These are phyloP conservation scores for Myotis myotis DNA, from an alignment of 2,797 vertebrate species.

Conservation along the genomic window DNA sequence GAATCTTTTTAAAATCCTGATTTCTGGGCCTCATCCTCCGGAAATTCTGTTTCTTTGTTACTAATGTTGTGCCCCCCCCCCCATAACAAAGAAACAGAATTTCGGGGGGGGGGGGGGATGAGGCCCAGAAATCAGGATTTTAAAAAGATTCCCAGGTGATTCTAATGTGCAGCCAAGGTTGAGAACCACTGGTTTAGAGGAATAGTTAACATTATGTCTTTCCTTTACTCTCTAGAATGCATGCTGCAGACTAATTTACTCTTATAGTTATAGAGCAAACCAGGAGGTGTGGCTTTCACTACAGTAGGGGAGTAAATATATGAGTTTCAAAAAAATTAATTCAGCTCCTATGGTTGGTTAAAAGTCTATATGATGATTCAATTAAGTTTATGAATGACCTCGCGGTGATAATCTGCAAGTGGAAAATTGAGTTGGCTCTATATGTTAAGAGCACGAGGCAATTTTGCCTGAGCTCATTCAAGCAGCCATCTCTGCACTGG, in stretches of 20 bases:
- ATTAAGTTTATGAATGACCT: not conserved
- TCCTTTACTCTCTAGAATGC: not conserved
- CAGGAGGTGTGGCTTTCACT: not conserved
- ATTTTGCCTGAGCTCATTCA: not conserved
- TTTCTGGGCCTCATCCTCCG: too few relatives aligned
- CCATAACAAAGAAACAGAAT: too few relatives aligned
- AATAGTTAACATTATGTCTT: not conserved
- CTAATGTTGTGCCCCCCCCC: too few relatives aligned
- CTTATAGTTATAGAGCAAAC: not conserved
- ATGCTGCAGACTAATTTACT: not conserved
- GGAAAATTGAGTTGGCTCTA: not conserved
- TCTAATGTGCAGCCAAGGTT: too few relatives aligned
- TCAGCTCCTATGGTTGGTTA: not conserved
- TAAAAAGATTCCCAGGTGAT: too few relatives aligned
- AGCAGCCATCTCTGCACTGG: not conserved
- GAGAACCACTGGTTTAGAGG: not conserved
- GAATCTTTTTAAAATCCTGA: too few relatives aligned
- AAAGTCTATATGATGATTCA: not conserved
- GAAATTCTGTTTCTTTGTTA: too few relatives aligned
- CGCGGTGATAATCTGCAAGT: not conserved
- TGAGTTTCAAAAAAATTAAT: not conserved
- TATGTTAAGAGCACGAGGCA: not conserved
- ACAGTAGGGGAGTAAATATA: not conserved
- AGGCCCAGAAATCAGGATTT: too few relatives aligned
- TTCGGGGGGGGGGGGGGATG: rapidly evolving